Evolutionary conservation across 2,797 vertebrate genomes (phyloP), one percentile per base, ranked within the genome.

Genomic region (Glyptemys insculpta): DNA sequence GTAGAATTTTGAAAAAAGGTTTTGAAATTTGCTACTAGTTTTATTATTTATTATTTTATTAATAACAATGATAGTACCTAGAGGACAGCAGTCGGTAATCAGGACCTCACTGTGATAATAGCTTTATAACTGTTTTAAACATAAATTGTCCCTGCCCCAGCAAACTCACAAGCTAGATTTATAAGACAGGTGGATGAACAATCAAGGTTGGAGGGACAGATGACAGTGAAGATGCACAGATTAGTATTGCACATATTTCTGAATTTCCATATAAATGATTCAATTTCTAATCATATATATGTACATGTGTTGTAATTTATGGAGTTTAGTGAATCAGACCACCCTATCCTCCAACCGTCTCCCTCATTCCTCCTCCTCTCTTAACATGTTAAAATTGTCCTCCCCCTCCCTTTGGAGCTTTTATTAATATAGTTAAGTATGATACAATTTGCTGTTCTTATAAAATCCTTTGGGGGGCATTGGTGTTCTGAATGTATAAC

Each of bases 371-470:
- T 54, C 21, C 34, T 31, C 53, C 27, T 12, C 34, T 59, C 56
- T 49, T 53, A 1, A 15, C 27, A 27, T 49, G 19, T 80, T 25
- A 44, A 83, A 37, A 9, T 27, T 34, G 57, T 18, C 12, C 4
- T 44, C 9, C 27, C 3, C 8, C 44, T 15, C 10, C 72, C 4
- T 79, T 74, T 6, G 5, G 52, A 6, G 37, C 79, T 79, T 74
- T 87, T 0, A 76, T 92, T 93, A 81, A 59, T 83, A 65, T 11
- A n/a, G 83, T 65, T 52, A 88, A 37, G n/a, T 81, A 12, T 34
- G 94, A 86, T n/a, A n/a, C 65, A 56, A 21, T 62, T 91, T 89
- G 56, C 16, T 83, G 47, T 85, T 92, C 29, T 53, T 87, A 83
- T 21, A 52, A 89, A 95, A 81, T 80, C 79, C 72, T 94, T 74